Conservation (phyloP, 2,888 invertebrate genomes). For the Lacanobia oleracea region DNA sequence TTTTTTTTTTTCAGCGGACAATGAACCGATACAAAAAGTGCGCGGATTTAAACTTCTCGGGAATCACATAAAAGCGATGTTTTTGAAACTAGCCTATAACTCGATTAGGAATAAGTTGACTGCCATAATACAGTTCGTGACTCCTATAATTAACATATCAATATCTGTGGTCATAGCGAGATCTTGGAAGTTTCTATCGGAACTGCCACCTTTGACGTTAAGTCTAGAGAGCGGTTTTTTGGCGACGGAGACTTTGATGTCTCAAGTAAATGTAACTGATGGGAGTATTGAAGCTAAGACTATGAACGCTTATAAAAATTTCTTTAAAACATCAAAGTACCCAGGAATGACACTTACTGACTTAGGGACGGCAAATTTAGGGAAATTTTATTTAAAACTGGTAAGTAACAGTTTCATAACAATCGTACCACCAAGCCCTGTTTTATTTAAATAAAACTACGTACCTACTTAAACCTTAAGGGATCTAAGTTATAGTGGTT, state of each 20-base stretch:
- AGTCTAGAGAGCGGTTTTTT: constrained; percentile 86
- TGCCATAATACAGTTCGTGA: constrained; percentile 84
- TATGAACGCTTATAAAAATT: constrained; percentile 80
- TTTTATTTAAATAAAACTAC: background rate
- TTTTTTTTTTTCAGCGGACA: constrained; percentile 74
- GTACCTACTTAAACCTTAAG: background rate
- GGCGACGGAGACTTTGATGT: constrained; percentile 80
- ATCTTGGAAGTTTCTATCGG: constrained; percentile 86
- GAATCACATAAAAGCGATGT: constrained; percentile 88
- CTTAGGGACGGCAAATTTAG: constrained; percentile 79
- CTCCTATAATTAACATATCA: constrained; percentile 85
- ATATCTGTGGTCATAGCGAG: constrained; percentile 85
- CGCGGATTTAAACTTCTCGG: constrained; percentile 80
- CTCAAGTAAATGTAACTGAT: constrained; percentile 74
- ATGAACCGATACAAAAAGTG: constrained; percentile 82
- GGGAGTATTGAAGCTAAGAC: constrained; percentile 75
- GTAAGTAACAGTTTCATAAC: constrained; percentile 72
- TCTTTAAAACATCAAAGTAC: constrained; percentile 76
- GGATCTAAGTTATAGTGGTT: background rate
- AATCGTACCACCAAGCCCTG: background rate
- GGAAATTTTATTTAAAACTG: constrained; percentile 85
- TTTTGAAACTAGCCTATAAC: constrained; percentile 83
- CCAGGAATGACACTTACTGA: constrained; percentile 79
- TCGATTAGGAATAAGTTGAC: constrained; percentile 83
- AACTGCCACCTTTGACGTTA: constrained; percentile 91